Conservation (phyloP, 2,797 vertebrate species). For the Urocyon cinereoargenteus region DNA sequence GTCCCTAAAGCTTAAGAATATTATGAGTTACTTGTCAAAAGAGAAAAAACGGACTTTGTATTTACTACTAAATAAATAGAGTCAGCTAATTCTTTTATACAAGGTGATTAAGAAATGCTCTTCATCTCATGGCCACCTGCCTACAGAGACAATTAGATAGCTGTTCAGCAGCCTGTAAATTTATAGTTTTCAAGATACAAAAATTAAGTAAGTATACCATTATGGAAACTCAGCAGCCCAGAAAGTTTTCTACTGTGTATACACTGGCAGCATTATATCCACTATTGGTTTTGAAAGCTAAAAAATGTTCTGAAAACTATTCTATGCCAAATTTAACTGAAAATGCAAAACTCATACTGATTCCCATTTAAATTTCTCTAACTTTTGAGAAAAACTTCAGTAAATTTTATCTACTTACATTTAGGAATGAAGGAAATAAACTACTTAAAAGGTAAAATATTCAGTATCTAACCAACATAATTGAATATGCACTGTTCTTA, state of each 20-base stretch:
- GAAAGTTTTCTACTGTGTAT: slow-evolving; percentile 6
- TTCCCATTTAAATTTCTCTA: slow-evolving; percentile 27
- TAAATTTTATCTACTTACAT: slow-evolving; percentile 18
- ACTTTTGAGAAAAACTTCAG: slow-evolving; percentile 58
- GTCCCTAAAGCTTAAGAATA: slow-evolving; percentile 39
- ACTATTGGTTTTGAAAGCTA: neutral
- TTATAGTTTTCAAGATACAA: slow-evolving; percentile 24
- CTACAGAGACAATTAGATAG: neutral
- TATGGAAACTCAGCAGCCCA: slow-evolving; percentile 10
- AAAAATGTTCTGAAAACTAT: slow-evolving; percentile 16
- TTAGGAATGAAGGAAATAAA: neutral
- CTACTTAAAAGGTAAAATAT: slow-evolving; percentile 23
- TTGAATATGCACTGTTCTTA: fast-evolving
- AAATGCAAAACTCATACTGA: slow-evolving; percentile 20
- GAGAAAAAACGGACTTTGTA: slow-evolving; percentile 20
- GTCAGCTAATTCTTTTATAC: slow-evolving; percentile 31
- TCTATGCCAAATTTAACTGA: slow-evolving; percentile 36
- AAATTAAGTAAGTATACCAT: neutral
- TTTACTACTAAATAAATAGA: slow-evolving; percentile 50
- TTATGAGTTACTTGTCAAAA: slow-evolving; percentile 55
- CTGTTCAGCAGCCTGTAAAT: neutral
- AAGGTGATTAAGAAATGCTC: slow-evolving; percentile 18
- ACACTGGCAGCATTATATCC: neutral
- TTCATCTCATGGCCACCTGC: neutral
- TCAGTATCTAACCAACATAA: neutral